Evolutionary conservation across 2,113 vertebrate species (phyloP).

Genomic region (Callipepla californica): DNA sequence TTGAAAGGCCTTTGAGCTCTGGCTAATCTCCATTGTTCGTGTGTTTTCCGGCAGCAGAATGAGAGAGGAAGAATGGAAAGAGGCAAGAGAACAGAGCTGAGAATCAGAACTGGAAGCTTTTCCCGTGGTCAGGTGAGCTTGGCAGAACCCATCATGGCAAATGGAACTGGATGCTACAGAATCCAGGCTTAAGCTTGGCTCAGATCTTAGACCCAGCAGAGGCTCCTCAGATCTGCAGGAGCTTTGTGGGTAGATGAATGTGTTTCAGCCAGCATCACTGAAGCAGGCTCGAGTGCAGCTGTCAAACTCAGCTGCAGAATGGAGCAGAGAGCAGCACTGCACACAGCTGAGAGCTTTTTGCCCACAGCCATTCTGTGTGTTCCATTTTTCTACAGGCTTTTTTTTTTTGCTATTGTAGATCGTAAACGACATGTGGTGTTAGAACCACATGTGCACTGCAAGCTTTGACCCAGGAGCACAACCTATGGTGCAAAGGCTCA

Average conservation of each 20-base stretch:
- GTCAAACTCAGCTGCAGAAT: not conserved
- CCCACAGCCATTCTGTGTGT: not conserved
- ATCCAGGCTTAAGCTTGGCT: constrained; percentile 32
- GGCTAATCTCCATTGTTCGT: not conserved
- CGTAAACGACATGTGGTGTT: not conserved
- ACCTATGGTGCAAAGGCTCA: not conserved
- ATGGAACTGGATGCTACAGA: not conserved
- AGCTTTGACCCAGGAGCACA: accelerated
- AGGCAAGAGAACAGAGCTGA: not conserved
- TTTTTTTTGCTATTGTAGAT: accelerated
- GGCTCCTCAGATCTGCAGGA: not conserved
- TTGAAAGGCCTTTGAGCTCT: constrained; percentile 47
- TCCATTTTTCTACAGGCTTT: not conserved
- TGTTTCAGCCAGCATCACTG: not conserved
- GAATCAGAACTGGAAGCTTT: not conserved
- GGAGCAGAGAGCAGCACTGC: not conserved
- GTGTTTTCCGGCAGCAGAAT: not conserved
- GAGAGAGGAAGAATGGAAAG: not conserved
- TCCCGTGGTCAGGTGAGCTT: not conserved
- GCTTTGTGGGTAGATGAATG: not conserved
- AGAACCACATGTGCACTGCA: not conserved
- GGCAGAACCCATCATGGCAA: not conserved
- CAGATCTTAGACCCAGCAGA: constrained; percentile 16
- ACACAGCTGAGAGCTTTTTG: not conserved
- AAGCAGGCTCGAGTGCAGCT: not conserved